Evolutionary conservation across 2,113 vertebrate genomes (phyloP).

Genomic region (Carettochelys insculpta): DNA sequence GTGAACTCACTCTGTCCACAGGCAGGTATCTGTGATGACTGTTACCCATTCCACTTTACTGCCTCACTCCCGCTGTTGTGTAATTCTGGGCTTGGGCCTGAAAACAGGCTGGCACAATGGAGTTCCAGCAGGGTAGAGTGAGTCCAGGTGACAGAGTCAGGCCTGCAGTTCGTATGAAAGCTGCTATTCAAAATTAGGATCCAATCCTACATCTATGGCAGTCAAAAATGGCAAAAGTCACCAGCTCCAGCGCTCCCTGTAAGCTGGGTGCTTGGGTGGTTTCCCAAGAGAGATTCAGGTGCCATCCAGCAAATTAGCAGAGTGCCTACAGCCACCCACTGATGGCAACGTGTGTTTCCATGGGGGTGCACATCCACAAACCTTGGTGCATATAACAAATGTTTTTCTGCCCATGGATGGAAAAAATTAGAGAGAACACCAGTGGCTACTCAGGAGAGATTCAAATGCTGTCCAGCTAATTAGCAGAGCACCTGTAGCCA

Average conservation of each 20-base stretch:
- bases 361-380: too few species aligned
- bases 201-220: not conserved
- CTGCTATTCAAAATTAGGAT: not conserved
- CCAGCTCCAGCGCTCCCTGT: not conserved
- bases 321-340: too few species aligned
- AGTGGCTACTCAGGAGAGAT: too few species aligned
- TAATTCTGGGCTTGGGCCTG: not conserved
- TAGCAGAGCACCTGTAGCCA: too few species aligned
- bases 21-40: not conserved
- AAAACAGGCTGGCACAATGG: not conserved
- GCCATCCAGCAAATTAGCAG: too few species aligned
- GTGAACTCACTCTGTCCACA: not conserved
- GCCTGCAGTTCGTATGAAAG: not conserved
- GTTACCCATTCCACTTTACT: not conserved
- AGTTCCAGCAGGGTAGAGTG: not conserved
- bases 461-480: too few species aligned
- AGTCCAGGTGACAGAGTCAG: not conserved
- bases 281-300: too few species aligned
- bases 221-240: not conserved
- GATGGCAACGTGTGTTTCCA: too few species aligned
- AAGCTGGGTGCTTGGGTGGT: too few species aligned
- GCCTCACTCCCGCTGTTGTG: not conserved
- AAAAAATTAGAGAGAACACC: too few species aligned
- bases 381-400: too few species aligned
- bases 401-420: too few species aligned